Base-by-base conservation (phyloP, 1,140 invertebrate genomes). In the Drosophila aff. region DNA sequence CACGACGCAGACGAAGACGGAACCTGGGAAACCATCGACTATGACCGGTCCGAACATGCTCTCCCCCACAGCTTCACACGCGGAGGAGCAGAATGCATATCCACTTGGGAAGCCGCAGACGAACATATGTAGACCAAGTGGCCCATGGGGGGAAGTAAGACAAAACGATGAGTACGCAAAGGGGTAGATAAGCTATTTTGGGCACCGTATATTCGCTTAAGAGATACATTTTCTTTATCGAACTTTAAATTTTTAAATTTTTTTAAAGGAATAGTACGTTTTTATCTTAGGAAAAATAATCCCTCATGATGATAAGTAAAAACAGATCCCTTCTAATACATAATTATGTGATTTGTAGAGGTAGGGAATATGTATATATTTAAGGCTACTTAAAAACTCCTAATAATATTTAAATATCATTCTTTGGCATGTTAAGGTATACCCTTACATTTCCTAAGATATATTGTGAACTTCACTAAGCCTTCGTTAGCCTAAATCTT, bases 11-110 rank as follows among this genome's bases (percentile, higher is more conserved):
- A 52, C 60, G 64, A 68, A 68, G 73, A 52, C 61, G 31, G 46
- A 41, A 63, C 43, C 46, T 41, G 61, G 41, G 46, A 80, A 65
- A 38, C 53, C 53, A 72, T 36, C 46, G 60, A 80, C 58, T 60
- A 57, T 61, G 75, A 80, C 57, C 36, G 50, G 47, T 38, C n/a
- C 49, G 76, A 82, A 52, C 46, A 74, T 82, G 43, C 76, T 64
- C 74, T 23, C 16, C 26, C 36, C 23, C 21, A 21, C 60, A 60
- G 68, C 62, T 73, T 73, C 57, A 57, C 79, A 63, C 41, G 62
- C 13, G 67, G 47, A 33, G 47, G 40, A 64, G 58, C 57, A 53
- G 18, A 9, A 6, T 36, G n/a, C 13, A 5, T 2, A 16, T 16
- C 3, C 33, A 38, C 52, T 23, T 10, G 36, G 53, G 15, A 26